Conservation (phyloP, 2,888 invertebrate species). For the Plemyria rubiginata region DNA sequence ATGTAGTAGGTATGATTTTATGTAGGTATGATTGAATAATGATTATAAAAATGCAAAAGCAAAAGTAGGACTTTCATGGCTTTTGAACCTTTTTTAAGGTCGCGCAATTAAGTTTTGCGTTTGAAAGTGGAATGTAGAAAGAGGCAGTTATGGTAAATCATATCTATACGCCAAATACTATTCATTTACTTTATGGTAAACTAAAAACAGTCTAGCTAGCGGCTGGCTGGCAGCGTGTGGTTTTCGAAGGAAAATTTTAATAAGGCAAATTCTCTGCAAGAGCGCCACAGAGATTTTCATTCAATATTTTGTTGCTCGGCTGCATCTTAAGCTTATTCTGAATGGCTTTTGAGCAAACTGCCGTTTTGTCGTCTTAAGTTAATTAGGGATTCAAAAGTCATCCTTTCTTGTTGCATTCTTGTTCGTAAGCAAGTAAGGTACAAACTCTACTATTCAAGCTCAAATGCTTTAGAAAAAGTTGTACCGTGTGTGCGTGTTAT, state of each 20-base stretch:
- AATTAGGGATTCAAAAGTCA: conserved; percentile 17
- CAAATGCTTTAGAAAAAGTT: too few relatives aligned
- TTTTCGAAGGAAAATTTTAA: conserved; percentile 60
- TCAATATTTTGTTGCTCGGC: conserved; percentile 41
- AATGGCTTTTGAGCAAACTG: conserved; percentile 30
- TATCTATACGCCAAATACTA: conserved; percentile 14
- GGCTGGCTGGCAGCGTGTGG: conserved; percentile 41
- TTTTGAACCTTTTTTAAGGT: too few relatives aligned
- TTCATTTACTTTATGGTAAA: conserved; percentile 11
- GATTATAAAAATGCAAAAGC: too few relatives aligned
- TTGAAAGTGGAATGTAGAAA: too few relatives aligned
- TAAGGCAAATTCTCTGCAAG: conserved; percentile 50
- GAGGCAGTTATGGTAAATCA: background rate
- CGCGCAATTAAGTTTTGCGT: too few relatives aligned
- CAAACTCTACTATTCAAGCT: too few relatives aligned
- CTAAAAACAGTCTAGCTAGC: conserved; percentile 19
- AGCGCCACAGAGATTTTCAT: conserved; percentile 50
- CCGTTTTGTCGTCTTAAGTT: conserved; percentile 22
- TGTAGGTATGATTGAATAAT: too few relatives aligned
- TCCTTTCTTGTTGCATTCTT: background rate
- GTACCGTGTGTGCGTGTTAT: too few relatives aligned
- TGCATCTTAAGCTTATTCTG: conserved; percentile 33
- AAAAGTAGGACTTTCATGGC: too few relatives aligned
- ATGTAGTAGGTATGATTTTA: too few relatives aligned
- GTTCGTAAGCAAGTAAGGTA: background rate